These are phyloP conservation scores for Rallus limicola DNA, from an alignment of 2,113 vertebrate species.

Conservation along the genomic window DNA sequence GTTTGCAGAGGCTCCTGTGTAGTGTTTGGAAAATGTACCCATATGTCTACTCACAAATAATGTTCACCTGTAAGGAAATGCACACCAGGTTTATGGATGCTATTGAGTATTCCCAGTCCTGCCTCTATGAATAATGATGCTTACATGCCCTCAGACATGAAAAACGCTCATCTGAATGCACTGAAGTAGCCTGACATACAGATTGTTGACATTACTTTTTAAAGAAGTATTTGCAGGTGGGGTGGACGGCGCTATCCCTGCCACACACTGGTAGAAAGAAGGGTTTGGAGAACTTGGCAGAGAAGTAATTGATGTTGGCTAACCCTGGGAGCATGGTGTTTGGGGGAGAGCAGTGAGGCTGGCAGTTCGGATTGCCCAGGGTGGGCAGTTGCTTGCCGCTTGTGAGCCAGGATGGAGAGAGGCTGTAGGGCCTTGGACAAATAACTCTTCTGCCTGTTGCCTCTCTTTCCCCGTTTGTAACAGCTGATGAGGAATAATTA, in stretches of 20 bases:
- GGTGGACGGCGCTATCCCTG: neutral
- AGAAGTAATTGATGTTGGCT: neutral
- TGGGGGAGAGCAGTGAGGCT: neutral
- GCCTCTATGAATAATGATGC: constrained; percentile 63
- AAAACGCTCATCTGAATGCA: constrained; percentile 58
- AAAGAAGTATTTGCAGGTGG: neutral
- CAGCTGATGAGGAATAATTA: constrained; percentile 21
- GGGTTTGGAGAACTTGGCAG: neutral
- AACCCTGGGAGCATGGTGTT: neutral
- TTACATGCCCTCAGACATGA: constrained; percentile 58
- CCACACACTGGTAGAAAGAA: neutral
- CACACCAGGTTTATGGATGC: constrained; percentile 64
- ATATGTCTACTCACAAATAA: constrained; percentile 68
- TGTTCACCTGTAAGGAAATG: constrained; percentile 69
- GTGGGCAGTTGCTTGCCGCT: neutral
- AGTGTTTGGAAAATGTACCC: constrained; percentile 60
- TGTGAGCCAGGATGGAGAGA: neutral
- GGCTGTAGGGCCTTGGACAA: constrained; percentile 21
- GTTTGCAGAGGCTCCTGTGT: constrained; percentile 10
- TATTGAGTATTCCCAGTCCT: constrained; percentile 64
- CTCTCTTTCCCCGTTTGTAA: constrained; percentile 27
- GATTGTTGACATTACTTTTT: constrained; percentile 27
- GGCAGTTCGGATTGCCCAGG: neutral
- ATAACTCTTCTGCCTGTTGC: constrained; percentile 28
- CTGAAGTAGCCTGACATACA: neutral